Percentiles rank a stretch among this genome's conserved stretches.
These are phyloP conservation scores for Struthio camelus DNA, from an alignment of 2,113 vertebrate genomes.

Conservation along the genomic window DNA sequence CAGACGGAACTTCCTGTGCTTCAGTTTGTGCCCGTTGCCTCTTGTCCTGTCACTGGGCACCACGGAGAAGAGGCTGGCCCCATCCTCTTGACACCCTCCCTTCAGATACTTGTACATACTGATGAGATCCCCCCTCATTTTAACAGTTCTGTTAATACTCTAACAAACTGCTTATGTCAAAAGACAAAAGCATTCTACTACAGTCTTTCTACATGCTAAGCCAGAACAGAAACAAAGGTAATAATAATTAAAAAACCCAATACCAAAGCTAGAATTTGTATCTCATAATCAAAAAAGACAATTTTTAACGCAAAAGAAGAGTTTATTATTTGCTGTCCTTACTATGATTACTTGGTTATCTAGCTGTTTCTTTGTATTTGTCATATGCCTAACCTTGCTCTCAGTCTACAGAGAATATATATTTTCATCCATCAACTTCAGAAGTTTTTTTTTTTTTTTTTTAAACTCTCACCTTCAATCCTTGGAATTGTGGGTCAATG, in stretches of 20 bases:
- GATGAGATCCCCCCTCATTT: too few species aligned
- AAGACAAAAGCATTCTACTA: neutral
- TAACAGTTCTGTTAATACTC: neutral
- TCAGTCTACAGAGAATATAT: neutral
- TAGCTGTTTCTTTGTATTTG: neutral
- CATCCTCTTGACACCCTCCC: too few species aligned
- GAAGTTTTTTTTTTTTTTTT: neutral
- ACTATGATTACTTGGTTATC: neutral
- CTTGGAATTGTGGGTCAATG: neutral
- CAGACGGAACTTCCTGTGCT: too few species aligned
- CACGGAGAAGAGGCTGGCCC: too few species aligned
- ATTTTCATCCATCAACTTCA: neutral
- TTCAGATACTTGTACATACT: too few species aligned
- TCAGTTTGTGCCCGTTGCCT: too few species aligned
- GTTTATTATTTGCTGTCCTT: neutral
- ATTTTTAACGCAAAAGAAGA: neutral
- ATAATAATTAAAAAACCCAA: neutral
- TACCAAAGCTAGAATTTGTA: neutral
- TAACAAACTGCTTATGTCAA: neutral
- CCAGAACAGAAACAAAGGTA: neutral
- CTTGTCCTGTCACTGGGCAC: too few species aligned
- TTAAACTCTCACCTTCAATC: neutral
- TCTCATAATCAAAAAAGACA: neutral
- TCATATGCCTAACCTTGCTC: neutral
- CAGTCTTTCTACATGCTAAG: neutral